Base-by-base conservation (phyloP, 1,140 invertebrate genomes). In the Argopecten irradians region DNA sequence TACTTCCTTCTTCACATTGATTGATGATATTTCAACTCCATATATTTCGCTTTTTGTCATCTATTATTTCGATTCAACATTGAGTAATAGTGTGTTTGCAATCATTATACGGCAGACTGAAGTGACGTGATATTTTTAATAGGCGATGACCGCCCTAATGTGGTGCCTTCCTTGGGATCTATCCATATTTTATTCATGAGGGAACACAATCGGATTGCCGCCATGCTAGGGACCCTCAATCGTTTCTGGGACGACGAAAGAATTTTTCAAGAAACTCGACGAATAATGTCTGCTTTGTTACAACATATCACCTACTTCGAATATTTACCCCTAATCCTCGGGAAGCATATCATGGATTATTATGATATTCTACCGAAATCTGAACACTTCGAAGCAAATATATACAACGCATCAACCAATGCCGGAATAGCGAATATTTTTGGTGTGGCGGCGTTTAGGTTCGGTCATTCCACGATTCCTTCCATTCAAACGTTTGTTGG, bases 151-250 rank as follows among this genome's bases (percentile, higher is more conserved):
- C 34, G 82, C 9, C 43, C 55, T 5, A 34, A 32, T 34, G 85
- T 55, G 9, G 34, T 55, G 22, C 43, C 85, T 16, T 55, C 28
- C 2, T 55, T 86, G n/a, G 28, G 41, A 34, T 7, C 55, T 5
- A 46, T 55, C 5, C 85, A 86, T 34, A 55, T 16, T 55, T 32
- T 86, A 13, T 86, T 43, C 33, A 32, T 86, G 34, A 82, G 43
- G n/a, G 85, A 86, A 34, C 86, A 87, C 55, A 87, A 87, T 22
- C 14, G 46, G 14, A 82, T 82, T 13, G 86, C 86, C 36, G 82
- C 33, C 34, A 35, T 35, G 35, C 71, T 87, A 5, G 28, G 82
- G 11, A 34, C 14, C 5, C 34, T 87, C 0, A 87, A 87, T 19
- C 71, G 55, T 11, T n/a, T 35, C 82, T 87, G 86, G 86, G 32